Evolutionary conservation across 2,888 invertebrate species (phyloP).

Genomic region (Leucophenga montana): DNA sequence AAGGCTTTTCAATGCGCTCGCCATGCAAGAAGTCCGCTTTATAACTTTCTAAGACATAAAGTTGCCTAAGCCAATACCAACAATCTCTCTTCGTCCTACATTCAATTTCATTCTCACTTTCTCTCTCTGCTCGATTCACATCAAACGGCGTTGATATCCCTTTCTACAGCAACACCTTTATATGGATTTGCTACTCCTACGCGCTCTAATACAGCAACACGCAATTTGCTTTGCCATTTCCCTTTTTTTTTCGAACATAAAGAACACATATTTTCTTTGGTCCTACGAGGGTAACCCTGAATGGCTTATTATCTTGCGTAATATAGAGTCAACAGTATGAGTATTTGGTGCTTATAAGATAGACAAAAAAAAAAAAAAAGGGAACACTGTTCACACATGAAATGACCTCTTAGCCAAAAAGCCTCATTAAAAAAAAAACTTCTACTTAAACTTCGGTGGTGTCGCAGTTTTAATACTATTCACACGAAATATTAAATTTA

Average conservation of each 20-base stretch:
- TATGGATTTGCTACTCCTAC: not conserved
- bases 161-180: conserved; percentile 18
- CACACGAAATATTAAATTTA: no score
- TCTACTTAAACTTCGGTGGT: no score
- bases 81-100: no score
- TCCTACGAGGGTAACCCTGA: not conserved
- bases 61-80: conserved; percentile 5
- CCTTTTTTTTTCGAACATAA: conserved; percentile 18
- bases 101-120: no score
- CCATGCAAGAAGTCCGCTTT: not conserved
- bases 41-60: conserved; percentile 13
- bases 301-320: no score
- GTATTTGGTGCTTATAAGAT: no score
- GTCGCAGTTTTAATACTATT: no score
- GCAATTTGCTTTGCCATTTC: not conserved
- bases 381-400: no score
- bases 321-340: no score
- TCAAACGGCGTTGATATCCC: conserved; percentile 8
- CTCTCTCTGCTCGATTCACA: not conserved
- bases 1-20: not conserved
- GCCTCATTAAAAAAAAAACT: no score
- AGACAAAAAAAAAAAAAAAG: no score
- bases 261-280: conserved; percentile 13
- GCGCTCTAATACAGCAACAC: not conserved
- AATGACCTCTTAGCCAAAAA: no score